Percentiles rank a stretch among this genome's conserved stretches.
These are phyloP conservation scores for Notodonta dromedarius DNA, from an alignment of 2,888 invertebrate species.

Conservation along the genomic window DNA sequence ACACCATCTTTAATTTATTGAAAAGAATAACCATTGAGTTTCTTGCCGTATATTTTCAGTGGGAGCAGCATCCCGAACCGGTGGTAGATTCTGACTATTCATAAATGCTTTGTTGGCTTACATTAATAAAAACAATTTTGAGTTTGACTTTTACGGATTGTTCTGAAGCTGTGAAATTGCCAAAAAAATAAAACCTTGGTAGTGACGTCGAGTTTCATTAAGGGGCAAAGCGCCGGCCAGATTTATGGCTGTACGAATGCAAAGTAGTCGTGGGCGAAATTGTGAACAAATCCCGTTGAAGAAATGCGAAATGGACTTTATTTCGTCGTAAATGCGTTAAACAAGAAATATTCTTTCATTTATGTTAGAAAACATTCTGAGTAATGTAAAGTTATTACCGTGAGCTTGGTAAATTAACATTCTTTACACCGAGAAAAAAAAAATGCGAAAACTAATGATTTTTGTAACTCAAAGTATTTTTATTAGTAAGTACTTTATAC, in stretches of 20 bases:
- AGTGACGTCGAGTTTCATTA: conserved; percentile 70
- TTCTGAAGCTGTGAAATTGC: conserved; percentile 44
- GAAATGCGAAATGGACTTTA: conserved; percentile 59
- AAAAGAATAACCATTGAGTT: too few relatives aligned
- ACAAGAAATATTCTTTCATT: conserved; percentile 56
- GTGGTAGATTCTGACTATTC: too few relatives aligned
- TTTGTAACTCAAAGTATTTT: too few relatives aligned
- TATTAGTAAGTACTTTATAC: too few relatives aligned
- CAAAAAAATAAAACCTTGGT: conserved; percentile 52
- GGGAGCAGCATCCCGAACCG: too few relatives aligned
- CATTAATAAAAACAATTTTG: too few relatives aligned
- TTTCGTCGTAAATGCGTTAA: conserved; percentile 55
- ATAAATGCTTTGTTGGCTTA: too few relatives aligned
- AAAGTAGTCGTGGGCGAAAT: conserved; percentile 62
- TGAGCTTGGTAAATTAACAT: too few relatives aligned
- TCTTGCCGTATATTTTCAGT: too few relatives aligned
- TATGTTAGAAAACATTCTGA: conserved; percentile 26
- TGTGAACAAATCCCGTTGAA: conserved; percentile 62
- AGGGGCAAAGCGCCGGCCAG: conserved; percentile 57
- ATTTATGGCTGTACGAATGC: conserved; percentile 62
- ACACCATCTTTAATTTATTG: too few relatives aligned
- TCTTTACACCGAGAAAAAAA: too few relatives aligned
- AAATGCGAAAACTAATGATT: too few relatives aligned
- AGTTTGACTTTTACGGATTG: conserved; percentile 22
- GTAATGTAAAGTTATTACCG: neutral